These are phyloP conservation scores for Pitangus sulphuratus DNA, from an alignment of 2,797 vertebrate species.

Conservation along the genomic window DNA sequence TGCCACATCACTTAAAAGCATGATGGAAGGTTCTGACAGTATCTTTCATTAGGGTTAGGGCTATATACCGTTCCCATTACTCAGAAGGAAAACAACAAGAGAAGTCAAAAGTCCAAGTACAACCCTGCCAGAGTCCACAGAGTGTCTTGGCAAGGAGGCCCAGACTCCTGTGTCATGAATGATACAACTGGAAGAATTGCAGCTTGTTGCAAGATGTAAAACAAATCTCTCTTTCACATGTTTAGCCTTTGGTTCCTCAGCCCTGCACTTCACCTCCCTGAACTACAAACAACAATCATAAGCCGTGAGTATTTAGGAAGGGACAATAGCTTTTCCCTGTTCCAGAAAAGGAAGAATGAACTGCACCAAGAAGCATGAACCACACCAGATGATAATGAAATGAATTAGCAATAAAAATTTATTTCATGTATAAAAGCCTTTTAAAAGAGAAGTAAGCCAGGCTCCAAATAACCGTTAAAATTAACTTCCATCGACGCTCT, in stretches of 20 bases:
- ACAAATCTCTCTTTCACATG: neutral
- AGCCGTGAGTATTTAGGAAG: neutral
- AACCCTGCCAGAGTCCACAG: neutral
- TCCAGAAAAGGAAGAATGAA: neutral
- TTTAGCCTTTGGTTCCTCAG: neutral
- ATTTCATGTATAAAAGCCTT: constrained; percentile 25
- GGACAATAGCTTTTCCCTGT: neutral
- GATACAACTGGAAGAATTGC: neutral
- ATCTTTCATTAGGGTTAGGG: neutral
- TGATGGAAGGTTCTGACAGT: neutral
- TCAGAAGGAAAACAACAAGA: neutral
- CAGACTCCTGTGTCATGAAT: neutral
- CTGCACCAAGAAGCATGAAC: neutral
- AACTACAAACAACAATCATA: neutral
- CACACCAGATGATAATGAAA: constrained; percentile 16
- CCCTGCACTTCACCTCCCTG: neutral
- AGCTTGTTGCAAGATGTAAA: neutral
- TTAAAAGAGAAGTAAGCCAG: constrained; percentile 20
- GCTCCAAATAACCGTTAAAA: constrained; percentile 40
- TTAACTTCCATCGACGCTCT: constrained; percentile 15
- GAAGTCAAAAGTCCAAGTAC: neutral
- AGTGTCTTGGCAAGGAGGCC: neutral
- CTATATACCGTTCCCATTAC: neutral
- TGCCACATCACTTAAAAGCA: neutral
- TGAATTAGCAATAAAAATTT: constrained; percentile 36